Evolutionary conservation across 2,888 invertebrate genomes (phyloP).

Genomic region (Nasonovia ribisnigri): DNA sequence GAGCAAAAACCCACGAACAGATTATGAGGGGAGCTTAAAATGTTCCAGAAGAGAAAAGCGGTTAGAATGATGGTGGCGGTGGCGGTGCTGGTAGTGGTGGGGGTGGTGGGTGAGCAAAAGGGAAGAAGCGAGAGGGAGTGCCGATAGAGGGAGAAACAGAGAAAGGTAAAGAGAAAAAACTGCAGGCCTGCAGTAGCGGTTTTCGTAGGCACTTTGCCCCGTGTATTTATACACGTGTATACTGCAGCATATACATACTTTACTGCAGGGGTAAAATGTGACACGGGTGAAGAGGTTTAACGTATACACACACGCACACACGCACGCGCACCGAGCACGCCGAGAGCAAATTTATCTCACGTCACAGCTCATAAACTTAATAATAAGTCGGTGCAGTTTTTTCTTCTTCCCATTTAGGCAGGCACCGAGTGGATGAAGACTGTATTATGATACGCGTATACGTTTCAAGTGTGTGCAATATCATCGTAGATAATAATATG

Average conservation of each 20-base stretch:
- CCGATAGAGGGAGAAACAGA: background rate
- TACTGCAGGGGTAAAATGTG: conserved; percentile 9
- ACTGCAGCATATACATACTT: background rate
- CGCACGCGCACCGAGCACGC: background rate
- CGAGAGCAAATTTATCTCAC: conserved; percentile 48
- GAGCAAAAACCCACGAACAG: conserved; percentile 4
- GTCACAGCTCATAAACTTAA: conserved; percentile 59
- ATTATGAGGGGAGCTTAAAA: conserved; percentile 45
- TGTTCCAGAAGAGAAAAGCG: background rate
- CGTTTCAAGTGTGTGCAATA: background rate
- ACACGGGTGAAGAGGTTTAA: conserved; percentile 53
- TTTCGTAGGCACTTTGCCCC: conserved; percentile 39
- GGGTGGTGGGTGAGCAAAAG: background rate
- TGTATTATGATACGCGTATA: background rate
- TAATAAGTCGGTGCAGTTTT: conserved; percentile 31
- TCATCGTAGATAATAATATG: background rate
- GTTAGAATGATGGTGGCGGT: background rate
- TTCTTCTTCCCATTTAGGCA: background rate
- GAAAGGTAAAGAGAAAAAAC: background rate
- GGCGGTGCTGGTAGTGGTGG: background rate
- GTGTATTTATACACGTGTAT: background rate
- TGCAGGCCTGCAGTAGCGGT: conserved; percentile 9
- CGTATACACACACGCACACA: background rate
- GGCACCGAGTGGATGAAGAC: background rate
- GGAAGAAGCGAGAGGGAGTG: background rate